Evolutionary conservation across 2,113 vertebrate genomes (phyloP).

Genomic region (Neofelis nebulosa): DNA sequence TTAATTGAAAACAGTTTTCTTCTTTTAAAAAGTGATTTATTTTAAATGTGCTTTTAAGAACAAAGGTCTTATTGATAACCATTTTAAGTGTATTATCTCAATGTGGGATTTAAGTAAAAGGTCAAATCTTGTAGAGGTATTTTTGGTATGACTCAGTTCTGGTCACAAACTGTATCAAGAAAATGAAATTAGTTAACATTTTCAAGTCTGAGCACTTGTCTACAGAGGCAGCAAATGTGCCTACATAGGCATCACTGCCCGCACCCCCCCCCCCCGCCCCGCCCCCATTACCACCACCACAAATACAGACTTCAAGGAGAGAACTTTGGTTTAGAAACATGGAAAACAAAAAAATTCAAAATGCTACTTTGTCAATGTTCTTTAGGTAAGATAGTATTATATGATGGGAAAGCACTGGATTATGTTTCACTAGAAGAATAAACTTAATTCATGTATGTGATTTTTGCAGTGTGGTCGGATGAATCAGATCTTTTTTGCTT

Average conservation of each 20-base stretch:
- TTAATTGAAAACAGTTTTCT: constrained; percentile 87
- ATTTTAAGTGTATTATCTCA: constrained; percentile 86
- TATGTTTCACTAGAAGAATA: not conserved
- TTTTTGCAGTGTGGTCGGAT: constrained; percentile 26
- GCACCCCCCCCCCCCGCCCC: accelerated
- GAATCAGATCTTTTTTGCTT: constrained; percentile 9
- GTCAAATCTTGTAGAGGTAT: constrained; percentile 87
- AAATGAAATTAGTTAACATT: constrained; percentile 87
- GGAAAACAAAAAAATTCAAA: constrained; percentile 56
- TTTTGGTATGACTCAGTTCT: constrained; percentile 89
- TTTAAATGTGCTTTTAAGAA: constrained; percentile 85
- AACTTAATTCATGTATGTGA: not conserved
- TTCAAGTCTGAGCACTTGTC: constrained; percentile 74
- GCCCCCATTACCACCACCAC: not conserved
- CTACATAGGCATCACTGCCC: too few relatives aligned
- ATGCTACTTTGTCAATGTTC: constrained; percentile 58
- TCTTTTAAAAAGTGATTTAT: constrained; percentile 86
- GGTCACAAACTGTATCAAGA: constrained; percentile 84
- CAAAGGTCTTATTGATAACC: constrained; percentile 85
- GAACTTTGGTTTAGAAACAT: constrained; percentile 63
- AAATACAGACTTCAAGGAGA: constrained; percentile 70
- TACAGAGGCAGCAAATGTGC: constrained; percentile 35
- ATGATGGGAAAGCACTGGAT: not conserved
- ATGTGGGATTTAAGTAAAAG: constrained; percentile 88
- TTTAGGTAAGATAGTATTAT: not conserved